These are phyloP conservation scores for Neomorphus geoffroyi DNA, from an alignment of 2,797 vertebrate genomes.

Conservation along the genomic window DNA sequence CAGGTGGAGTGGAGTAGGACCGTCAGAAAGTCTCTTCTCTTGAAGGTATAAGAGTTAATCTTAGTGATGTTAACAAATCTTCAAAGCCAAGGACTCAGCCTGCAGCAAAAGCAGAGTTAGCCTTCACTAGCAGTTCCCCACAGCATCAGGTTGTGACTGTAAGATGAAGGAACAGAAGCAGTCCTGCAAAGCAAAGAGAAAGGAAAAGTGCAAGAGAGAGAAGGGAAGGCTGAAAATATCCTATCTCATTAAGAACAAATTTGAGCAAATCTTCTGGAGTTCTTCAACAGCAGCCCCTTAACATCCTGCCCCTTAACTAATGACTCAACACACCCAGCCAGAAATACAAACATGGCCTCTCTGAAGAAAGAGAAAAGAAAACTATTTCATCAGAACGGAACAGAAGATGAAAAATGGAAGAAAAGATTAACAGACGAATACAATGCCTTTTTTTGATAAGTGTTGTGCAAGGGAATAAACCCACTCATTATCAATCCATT, in stretches of 20 bases:
- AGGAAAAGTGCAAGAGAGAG: background rate
- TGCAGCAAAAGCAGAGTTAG: background rate
- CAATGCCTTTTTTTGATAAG: background rate
- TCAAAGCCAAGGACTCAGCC: background rate
- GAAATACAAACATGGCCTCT: background rate
- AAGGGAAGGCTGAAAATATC: background rate
- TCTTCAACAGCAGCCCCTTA: background rate
- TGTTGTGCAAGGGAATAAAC: background rate
- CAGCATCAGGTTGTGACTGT: rapidly evolving
- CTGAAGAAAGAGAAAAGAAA: background rate
- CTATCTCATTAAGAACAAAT: background rate
- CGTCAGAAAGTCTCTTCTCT: background rate
- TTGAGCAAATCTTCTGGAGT: background rate
- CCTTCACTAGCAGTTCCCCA: background rate
- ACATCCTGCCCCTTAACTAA: background rate
- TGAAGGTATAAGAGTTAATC: background rate
- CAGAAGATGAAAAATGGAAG: background rate
- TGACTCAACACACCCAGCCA: background rate
- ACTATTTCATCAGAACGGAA: background rate
- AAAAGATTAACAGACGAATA: background rate
- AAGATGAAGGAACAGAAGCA: background rate
- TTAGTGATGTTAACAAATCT: background rate
- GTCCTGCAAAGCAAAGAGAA: background rate
- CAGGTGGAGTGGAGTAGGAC: background rate
- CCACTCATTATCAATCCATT: background rate